Conservation (phyloP, 2,797 vertebrate species). For the Hephaestus fuliginosus region DNA sequence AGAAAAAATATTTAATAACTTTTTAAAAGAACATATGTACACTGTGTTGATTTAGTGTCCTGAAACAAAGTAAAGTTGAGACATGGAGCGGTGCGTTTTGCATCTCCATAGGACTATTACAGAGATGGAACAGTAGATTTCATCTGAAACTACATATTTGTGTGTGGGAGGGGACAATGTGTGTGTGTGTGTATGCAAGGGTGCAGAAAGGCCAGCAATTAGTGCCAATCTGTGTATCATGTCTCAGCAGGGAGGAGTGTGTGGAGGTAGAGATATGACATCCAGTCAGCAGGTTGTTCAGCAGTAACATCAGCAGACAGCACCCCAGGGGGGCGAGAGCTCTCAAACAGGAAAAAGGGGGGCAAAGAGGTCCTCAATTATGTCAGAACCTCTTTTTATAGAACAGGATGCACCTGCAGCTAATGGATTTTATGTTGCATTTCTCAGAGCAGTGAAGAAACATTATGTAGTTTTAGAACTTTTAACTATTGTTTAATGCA, state of each 20-base stretch:
- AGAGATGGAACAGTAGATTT: constrained; percentile 8
- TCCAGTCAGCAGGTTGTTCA: constrained; percentile 56
- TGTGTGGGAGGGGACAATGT: constrained; percentile 23
- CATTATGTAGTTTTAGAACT: constrained; percentile 5
- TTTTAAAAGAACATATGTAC: background rate
- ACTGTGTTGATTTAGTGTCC: background rate
- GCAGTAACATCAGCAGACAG: constrained; percentile 40
- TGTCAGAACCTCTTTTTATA: constrained; percentile 36
- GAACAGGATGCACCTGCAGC: constrained; percentile 14
- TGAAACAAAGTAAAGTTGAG: constrained; percentile 3
- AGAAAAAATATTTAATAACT: background rate
- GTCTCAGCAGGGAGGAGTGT: constrained; percentile 55
- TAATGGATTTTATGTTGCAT: constrained; percentile 25
- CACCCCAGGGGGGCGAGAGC: constrained; percentile 18
- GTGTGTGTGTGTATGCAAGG: constrained; percentile 17
- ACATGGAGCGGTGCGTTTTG: constrained; percentile 18
- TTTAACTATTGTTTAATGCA: constrained; percentile 14
- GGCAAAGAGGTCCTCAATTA: constrained; percentile 25
- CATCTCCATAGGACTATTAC: constrained; percentile 1
- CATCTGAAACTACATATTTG: constrained; percentile 30
- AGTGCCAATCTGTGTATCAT: constrained; percentile 65
- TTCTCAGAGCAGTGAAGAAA: constrained; percentile 5
- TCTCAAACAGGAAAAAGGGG: constrained; percentile 24
- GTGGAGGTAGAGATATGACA: constrained; percentile 61
- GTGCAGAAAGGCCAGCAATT: constrained; percentile 59